These are phyloP conservation scores for Halcyon smyrnensis DNA, from an alignment of 2,797 vertebrate species.

Conservation along the genomic window DNA sequence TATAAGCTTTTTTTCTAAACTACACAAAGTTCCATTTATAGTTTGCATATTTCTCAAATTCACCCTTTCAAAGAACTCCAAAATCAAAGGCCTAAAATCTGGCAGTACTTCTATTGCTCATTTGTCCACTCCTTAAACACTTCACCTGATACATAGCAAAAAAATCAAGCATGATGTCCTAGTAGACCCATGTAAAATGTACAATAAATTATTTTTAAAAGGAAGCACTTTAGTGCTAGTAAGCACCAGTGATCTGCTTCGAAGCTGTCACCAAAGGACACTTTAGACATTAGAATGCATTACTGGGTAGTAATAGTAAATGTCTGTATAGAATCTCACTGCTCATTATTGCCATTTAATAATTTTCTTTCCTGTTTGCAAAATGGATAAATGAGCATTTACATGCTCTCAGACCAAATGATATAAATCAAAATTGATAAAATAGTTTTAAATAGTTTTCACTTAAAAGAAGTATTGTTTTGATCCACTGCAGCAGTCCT, in stretches of 20 bases:
- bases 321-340: conserved; percentile 18
- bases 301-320: conserved; percentile 18
- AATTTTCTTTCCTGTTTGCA: not conserved
- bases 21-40: not conserved
- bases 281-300: conserved; percentile 42
- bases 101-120: not conserved
- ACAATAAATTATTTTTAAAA: not conserved
- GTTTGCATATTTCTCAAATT: not conserved
- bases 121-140: not conserved
- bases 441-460: conserved; percentile 13
- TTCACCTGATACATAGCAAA: not conserved
- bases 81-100: not conserved
- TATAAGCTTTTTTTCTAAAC: not conserved
- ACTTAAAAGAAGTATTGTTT: not conserved
- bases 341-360: conserved; percentile 17
- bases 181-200: not conserved
- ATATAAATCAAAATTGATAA: not conserved
- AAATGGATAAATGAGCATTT: conserved; percentile 8
- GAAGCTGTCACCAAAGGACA: conserved; percentile 7
- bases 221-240: conserved; percentile 30
- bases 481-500: not conserved
- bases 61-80: not conserved
- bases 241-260: conserved; percentile 6
- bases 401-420: not conserved
- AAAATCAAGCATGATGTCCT: not conserved